These are phyloP conservation scores for Ornithoptera priamus DNA, from an alignment of 2,888 invertebrate species.

Conservation along the genomic window DNA sequence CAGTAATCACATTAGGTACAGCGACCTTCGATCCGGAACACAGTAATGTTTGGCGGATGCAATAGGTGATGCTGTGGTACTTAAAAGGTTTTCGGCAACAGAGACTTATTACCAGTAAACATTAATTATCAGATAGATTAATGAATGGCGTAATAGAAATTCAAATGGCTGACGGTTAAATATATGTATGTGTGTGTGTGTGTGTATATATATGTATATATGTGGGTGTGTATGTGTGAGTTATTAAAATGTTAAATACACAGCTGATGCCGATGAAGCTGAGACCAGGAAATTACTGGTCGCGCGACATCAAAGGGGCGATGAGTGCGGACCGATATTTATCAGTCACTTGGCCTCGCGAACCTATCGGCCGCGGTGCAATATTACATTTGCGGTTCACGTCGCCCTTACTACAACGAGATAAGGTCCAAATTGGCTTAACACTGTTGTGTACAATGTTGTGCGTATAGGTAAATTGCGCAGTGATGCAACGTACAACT, in stretches of 20 bases:
- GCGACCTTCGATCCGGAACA: no score
- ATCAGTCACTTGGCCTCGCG: conserved; percentile 61
- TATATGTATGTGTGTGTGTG: no score
- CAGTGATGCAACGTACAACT: conserved; percentile 50
- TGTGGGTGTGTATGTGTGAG: neutral
- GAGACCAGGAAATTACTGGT: conserved; percentile 47
- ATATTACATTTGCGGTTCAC: conserved; percentile 33
- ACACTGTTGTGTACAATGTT: conserved; percentile 11
- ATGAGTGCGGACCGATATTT: conserved; percentile 51
- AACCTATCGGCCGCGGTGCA: conserved; percentile 51
- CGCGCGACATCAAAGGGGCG: conserved; percentile 52
- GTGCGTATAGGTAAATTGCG: conserved; percentile 44
- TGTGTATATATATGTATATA: no score
- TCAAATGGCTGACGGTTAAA: no score
- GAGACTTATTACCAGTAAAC: no score
- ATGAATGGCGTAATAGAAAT: no score
- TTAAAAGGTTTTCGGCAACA: no score
- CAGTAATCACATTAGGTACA: no score
- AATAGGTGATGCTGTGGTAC: no score
- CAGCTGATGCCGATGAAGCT: conserved; percentile 10
- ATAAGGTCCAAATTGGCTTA: conserved; percentile 37
- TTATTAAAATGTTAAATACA: conserved; percentile 20
- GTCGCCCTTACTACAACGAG: conserved; percentile 9
- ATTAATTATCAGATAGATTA: no score
- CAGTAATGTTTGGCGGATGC: no score